Base-by-base conservation (phyloP, 2,888 invertebrate genomes). In the Mantis religiosa region DNA sequence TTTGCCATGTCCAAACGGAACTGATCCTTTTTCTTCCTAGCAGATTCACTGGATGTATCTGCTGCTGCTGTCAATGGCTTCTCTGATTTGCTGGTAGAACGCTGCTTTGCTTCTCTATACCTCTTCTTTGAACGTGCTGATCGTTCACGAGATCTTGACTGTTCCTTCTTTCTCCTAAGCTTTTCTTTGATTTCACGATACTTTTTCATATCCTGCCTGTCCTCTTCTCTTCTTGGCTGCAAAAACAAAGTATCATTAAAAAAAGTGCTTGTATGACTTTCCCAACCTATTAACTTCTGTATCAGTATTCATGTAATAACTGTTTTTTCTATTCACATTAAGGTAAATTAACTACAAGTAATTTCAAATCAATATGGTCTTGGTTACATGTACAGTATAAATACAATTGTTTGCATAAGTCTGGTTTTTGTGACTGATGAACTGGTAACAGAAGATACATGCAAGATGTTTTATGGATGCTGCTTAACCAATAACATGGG, bases 181-280 rank as follows among this genome's bases (percentile, higher is more conserved):
- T 96, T 96, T 92, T 97, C 97, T 92, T 97, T 97, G 82, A 97
- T 96, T 92, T 97, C 96, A 92, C 96, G 96, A 93, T 97, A 97
- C 87, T 96, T 95, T 92, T 96, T 96, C 90, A 96, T 94, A 92
- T 97, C 97, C 84, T 96, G 95, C 83, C 95, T 91, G 92, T 97
- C 97, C 92, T 97, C 97, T 92, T 97, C 97, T 2, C 96, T 95
- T 71, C 97, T 94, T 0, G 98, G 97, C 97, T 97, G 92, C 84
- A 93, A 91, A 90, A 85, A 28, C 27, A 84, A 82, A 25, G 27
- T 0, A 34, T 3, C 34, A 14, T 34, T 81, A 41, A 85, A 85
- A 41, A 27, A 84, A 30, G 2, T 30, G 4, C 30, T 30, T 30
- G 30, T 41, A 84, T 15, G 30, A 83, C 15, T 83, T 15, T 83